Conservation (phyloP, 2,113 vertebrate genomes). For the Poecile atricapillus region DNA sequence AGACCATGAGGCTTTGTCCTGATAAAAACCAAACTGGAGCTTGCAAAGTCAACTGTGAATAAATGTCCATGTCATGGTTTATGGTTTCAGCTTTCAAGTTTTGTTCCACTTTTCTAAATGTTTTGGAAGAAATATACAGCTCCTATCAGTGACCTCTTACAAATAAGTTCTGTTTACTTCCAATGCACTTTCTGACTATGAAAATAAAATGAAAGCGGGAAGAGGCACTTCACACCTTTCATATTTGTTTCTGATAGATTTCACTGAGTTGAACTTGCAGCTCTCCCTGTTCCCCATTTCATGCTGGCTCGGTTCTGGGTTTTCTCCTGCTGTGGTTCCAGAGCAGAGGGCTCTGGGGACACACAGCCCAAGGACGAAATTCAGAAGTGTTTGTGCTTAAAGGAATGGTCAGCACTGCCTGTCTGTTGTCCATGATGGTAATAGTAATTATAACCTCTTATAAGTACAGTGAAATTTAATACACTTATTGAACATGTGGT, state of each 20-base stretch:
- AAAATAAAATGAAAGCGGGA: background rate
- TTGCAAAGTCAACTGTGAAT: conserved; percentile 1
- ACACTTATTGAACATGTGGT: background rate
- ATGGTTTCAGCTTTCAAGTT: background rate
- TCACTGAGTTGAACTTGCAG: background rate
- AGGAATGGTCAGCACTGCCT: background rate
- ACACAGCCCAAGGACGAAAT: rapidly evolving
- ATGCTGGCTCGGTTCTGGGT: rapidly evolving
- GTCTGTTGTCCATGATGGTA: background rate
- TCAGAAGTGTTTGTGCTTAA: background rate
- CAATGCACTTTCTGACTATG: background rate
- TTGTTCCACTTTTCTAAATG: background rate
- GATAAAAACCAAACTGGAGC: conserved; percentile 22
- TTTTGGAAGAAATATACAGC: background rate
- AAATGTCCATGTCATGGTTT: background rate
- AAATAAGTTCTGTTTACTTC: background rate
- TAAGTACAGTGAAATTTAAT: background rate
- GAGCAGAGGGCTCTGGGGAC: too few species aligned
- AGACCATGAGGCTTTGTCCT: background rate
- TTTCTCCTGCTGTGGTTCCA: background rate
- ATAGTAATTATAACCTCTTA: background rate
- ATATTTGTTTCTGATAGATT: background rate
- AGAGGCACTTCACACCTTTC: background rate
- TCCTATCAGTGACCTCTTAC: background rate
- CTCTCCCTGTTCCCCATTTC: background rate